Evolutionary conservation across 2,797 vertebrate genomes (phyloP), one percentile per base, ranked within the genome.

Genomic region (Cetoscarus ocellatus): DNA sequence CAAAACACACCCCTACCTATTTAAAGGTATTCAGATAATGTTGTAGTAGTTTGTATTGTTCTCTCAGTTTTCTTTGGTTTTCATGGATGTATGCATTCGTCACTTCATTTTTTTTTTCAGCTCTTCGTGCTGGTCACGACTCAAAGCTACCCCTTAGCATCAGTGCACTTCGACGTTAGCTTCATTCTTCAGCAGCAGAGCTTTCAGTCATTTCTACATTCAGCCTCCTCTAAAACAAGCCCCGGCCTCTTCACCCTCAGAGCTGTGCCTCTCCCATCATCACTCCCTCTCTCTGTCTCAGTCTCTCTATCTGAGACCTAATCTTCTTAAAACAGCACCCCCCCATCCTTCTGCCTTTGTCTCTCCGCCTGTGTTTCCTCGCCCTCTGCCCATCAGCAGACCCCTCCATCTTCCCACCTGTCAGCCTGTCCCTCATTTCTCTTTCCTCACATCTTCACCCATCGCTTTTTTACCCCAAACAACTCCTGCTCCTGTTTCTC

Each of bases 331-430:
- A 86, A 72, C 83, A 78, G 63, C 19, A 14, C 53, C 42, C n/a
- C 77, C 54, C 65, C 65, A 57, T 68, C 76, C 47, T 35, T 75
- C 74, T 79, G 50, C 27, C 70, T 64, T 85, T 77, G 80, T 82
- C 80, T 82, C 61, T 11, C 63, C 17, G 17, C 64, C 73, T 54
- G 61, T 64, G 61, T 67, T 76, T 70, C 77, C 80, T 76, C 66
- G 70, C 68, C 75, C 77, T 80, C 71, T 87, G 77, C 51, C 70
- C 83, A 72, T 85, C 68, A 72, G 53, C 70, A 84, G 60, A 83
- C 80, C 83, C 83, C 77, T 92, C 70, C 11, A 56, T 90, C 89
- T 88, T 86, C 75, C 61, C 51, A 76, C 82, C 83, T 83, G 86
- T 87, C 86, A 51, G 42, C 53, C 65, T 19, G 74, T 45, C 56